Conservation (phyloP, 2,797 vertebrate genomes). For the Phrynocephalus vlangalii region DNA sequence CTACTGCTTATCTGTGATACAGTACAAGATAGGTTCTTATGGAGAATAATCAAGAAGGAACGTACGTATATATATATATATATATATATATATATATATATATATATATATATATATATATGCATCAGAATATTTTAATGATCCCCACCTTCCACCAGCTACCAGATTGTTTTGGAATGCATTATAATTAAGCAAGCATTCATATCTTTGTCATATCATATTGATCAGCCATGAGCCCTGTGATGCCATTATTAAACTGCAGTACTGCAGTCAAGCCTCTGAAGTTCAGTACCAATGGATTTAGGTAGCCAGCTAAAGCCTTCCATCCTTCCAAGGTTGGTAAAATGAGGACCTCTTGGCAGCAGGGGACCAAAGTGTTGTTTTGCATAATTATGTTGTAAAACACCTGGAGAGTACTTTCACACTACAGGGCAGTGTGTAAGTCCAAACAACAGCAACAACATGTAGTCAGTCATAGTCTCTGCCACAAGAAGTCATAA, state of each 20-base stretch:
- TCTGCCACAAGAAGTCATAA: background rate
- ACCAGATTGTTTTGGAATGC: background rate
- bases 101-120: background rate
- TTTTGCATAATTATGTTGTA: too few relatives aligned
- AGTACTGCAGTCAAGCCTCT: too few relatives aligned
- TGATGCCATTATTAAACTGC: too few relatives aligned
- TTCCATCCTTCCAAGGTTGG: too few relatives aligned
- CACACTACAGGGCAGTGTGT: too few relatives aligned
- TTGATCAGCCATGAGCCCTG: background rate
- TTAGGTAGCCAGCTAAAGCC: too few relatives aligned
- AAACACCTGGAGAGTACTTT: too few relatives aligned
- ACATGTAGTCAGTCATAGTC: background rate
- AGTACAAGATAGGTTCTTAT: background rate
- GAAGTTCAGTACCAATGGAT: too few relatives aligned
- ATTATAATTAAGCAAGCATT: background rate
- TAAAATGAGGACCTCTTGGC: too few relatives aligned
- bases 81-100: too few relatives aligned
- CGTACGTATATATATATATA: background rate
- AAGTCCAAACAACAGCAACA: too few relatives aligned
- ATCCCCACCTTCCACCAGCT: background rate
- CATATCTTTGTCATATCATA: background rate
- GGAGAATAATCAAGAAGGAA: background rate
- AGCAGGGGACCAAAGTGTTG: too few relatives aligned
- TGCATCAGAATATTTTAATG: background rate
- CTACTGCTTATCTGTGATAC: background rate